Conservation (phyloP, 2,797 vertebrate species). For the Hippopotamyrus pictus region DNA sequence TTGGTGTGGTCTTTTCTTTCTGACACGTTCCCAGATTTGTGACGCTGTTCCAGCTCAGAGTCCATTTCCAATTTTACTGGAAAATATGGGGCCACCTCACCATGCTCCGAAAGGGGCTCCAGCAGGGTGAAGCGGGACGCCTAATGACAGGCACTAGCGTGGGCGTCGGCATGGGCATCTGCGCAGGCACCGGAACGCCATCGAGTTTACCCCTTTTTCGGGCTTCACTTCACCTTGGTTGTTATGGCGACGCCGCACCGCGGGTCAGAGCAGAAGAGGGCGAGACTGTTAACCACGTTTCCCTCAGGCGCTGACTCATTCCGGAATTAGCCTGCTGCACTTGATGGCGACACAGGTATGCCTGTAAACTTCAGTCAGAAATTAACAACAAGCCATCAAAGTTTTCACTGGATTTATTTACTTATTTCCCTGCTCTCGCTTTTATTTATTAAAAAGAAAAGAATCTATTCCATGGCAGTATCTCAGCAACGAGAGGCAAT, state of each 20-base stretch:
- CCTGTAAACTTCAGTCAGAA: neutral
- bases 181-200: neutral
- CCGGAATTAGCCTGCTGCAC: neutral
- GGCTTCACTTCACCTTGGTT: slow-evolving; percentile 8
- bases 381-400: neutral
- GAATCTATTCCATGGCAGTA: neutral
- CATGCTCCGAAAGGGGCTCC: neutral
- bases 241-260: slow-evolving; percentile 15
- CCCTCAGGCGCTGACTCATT: slow-evolving; percentile 12
- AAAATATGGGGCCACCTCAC: neutral
- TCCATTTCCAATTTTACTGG: neutral
- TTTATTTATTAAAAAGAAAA: neutral
- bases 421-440: neutral
- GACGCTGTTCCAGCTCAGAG: neutral
- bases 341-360: neutral
- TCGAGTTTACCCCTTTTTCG: neutral
- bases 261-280: slow-evolving; percentile 12
- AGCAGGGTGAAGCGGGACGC: neutral
- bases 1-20: neutral
- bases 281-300: neutral
- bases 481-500: neutral
- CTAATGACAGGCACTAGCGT: neutral
- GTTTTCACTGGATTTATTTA: neutral
- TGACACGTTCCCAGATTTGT: neutral
- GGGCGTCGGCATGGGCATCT: neutral